Evolutionary conservation across 2,797 vertebrate genomes (phyloP).

Genomic region (Gymnoscopelus braueri): DNA sequence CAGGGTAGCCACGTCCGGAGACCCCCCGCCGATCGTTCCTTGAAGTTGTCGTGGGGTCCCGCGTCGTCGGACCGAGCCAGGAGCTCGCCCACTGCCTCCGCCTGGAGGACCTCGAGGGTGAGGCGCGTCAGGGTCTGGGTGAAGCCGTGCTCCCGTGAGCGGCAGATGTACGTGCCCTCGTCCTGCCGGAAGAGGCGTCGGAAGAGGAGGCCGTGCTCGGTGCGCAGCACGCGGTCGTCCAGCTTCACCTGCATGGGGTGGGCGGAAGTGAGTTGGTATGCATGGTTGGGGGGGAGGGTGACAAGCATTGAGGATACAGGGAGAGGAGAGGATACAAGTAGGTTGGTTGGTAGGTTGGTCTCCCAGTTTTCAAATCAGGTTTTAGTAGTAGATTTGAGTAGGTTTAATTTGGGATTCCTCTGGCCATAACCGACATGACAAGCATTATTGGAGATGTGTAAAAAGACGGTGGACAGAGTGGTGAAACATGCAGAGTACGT

Average conservation of each 20-base stretch:
- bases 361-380: no score
- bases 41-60: constrained; percentile 43
- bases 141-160: constrained; percentile 89
- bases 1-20: constrained; percentile 75
- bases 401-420: no score
- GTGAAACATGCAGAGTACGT: no score
- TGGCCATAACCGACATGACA: no score
- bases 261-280: constrained; percentile 3
- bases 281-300: background rate
- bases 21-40: constrained; percentile 54
- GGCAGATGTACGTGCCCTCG: constrained; percentile 87
- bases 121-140: constrained; percentile 85
- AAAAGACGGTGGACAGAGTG: no score
- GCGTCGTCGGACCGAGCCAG: constrained; percentile 63
- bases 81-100: constrained; percentile 82
- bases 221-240: constrained; percentile 88
- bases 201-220: constrained; percentile 90
- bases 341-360: no score
- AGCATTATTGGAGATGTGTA: no score
- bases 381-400: no score
- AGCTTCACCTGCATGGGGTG: constrained; percentile 84
- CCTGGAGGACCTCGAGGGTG: constrained; percentile 84
- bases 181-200: constrained; percentile 86
- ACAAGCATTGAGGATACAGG: background rate
- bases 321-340: background rate